Evolutionary conservation across 2,113 vertebrate genomes (phyloP), one percentile per base, ranked within the genome.

Genomic region (Neofelis nebulosa): DNA sequence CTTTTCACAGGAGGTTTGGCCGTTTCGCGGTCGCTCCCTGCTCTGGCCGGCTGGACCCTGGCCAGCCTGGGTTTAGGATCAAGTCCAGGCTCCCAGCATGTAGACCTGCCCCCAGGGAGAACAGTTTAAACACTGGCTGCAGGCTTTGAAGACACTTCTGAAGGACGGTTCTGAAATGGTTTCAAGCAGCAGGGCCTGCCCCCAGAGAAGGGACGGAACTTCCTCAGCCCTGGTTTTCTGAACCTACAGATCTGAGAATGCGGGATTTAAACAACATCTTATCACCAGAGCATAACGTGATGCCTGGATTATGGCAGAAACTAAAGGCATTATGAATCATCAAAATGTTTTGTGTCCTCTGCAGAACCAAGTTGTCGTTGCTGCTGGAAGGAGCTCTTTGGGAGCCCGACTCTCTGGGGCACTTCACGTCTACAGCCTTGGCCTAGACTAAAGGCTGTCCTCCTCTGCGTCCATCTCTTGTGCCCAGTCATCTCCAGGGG

Each of bases 351-450:
- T 94, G 3, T 98, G 0, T 98, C 84, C 61, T 76, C 94, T 73
- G n/a, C 98, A 99, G 99, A 99, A 97, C 36, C 98, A 99, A 93
- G 97, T 99, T 36, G 97, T 99, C 38, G 95, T 99, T 80, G 99
- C 99, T 94, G 99, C 99, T 76, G 98, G 98, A 71, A 99, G 98
- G 96, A 99, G 99, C 55, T 99, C 99, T 0, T 38, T 63, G 0
- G 98, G 98, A 95, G 99, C 99, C 85, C 98, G 99, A 11, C 98
- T 99, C 4, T 96, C 98, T 16, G 99, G 99, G 94, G 98, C 98
- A 10, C 97, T 99, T 95, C 99, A 99, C 16, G 11, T 99, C 97
- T 99, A 99, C 36, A 98, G 82, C 0, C 91, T 99, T 0, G 48
- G 76, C 93, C 41, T n/a, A 18, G 50, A 95, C 5, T 96, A 66